Conservation (phyloP, 2,888 invertebrate species). For the Palloptera scutellata region DNA sequence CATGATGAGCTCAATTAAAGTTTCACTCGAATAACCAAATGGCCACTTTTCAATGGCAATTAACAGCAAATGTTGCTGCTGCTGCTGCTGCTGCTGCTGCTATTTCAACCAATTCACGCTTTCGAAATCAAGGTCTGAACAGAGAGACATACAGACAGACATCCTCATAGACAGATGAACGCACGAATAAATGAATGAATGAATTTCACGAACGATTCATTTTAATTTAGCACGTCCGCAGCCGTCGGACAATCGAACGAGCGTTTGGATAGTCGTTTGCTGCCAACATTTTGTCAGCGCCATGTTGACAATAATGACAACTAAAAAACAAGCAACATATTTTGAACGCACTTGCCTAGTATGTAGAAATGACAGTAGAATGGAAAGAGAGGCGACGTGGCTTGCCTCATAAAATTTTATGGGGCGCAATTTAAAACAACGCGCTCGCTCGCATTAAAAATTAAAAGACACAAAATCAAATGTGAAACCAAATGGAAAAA, state of each 20-base stretch:
- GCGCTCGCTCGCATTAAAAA: no score
- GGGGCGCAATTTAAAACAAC: no score
- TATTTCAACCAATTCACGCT: no score
- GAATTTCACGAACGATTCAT: conserved; percentile 11
- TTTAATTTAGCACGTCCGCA: conserved; percentile 25
- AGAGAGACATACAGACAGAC: no score
- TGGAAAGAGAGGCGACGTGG: background rate
- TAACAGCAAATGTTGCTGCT: background rate
- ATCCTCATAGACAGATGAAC: no score
- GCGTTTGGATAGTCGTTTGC: conserved; percentile 6
- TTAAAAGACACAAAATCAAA: no score
- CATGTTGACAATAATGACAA: background rate
- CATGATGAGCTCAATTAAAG: conserved; percentile 20
- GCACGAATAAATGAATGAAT: background rate
- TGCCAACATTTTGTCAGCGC: background rate
- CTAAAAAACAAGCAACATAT: background rate
- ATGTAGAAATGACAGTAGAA: background rate
- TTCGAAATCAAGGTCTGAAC: no score
- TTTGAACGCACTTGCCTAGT: no score
- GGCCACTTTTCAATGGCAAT: background rate
- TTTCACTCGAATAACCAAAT: conserved; percentile 9
- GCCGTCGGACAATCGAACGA: conserved; percentile 3
- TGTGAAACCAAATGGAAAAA: no score
- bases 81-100: no score
- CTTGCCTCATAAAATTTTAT: no score